A percentile compares a stretch with the other conserved stretches of the same genome.
These are phyloP conservation scores for Megalops atlanticus DNA, from an alignment of 2,113 vertebrate genomes.

Conservation along the genomic window DNA sequence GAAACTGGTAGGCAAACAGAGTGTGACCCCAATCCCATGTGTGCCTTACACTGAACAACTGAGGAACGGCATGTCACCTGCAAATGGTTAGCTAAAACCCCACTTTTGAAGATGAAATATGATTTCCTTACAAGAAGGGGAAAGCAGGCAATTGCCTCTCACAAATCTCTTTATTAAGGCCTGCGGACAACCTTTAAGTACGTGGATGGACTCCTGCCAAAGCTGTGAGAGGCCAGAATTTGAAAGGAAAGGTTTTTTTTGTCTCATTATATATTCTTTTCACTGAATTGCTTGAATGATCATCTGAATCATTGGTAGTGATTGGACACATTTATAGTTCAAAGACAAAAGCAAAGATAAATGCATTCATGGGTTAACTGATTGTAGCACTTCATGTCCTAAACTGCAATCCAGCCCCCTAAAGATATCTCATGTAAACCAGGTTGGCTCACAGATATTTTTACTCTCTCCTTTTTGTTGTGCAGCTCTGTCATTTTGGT, in stretches of 20 bases:
- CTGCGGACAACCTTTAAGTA: slow-evolving; percentile 12
- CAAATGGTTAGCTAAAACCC: not conserved
- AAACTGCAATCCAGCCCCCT: not conserved
- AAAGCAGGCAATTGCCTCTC: not conserved
- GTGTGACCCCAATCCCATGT: too few species aligned
- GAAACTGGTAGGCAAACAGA: not conserved
- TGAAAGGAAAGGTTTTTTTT: not conserved
- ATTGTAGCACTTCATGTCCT: not conserved
- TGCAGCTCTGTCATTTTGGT: not conserved
- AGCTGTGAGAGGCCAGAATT: not conserved
- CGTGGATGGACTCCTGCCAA: not conserved
- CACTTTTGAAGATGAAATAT: not conserved
- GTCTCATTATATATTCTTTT: not conserved
- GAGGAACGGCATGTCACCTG: not conserved
- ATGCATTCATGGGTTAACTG: not conserved
- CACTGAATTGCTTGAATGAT: not conserved
- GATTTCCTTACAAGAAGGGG: not conserved
- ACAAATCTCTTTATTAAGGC: slow-evolving; percentile 3
- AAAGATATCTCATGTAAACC: not conserved
- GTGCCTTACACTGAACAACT: not conserved
- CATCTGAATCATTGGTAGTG: not conserved
- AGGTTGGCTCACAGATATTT: not conserved
- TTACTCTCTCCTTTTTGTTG: not conserved
- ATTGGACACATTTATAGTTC: not conserved
- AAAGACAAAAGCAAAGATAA: not conserved